Base-by-base conservation (phyloP, 2,888 invertebrate genomes). In the Drosophila borealis region DNA sequence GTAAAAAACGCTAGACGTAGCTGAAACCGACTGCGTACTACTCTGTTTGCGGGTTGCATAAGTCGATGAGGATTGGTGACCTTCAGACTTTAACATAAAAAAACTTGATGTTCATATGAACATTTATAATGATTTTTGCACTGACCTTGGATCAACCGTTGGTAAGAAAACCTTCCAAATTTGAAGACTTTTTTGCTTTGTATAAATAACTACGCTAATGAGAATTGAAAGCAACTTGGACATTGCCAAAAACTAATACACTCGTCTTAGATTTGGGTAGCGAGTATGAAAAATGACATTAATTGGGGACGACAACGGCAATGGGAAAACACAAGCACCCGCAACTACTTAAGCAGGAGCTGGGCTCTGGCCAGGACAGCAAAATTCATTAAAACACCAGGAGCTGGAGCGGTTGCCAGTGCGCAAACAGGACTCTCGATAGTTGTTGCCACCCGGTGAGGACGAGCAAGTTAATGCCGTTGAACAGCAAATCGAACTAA, bases 401-500 rank as follows among this genome's bases (percentile, higher is more conserved):
- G 39, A 19, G 55, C 53, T 33, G 48, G 34, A 11, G 49, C 21
- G 49, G 25, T 9, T 46, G 56, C 9, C 44, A 41, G 53, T 37
- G 46, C 14, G n/a, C 37, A 44, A 57, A 45, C 29, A 17, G 50
- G 59, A 54, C 61, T 11, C 57, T 51, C 57, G 57, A 14, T 71
- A 54, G 71, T 57, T 63, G 54, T 14, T 50, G 56, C 36, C 50
- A 61, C 53, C 70, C 13, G 42, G 42, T 25, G 49, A 50, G 73
- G 48, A 61, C 59, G 51, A 17, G 49, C 66, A 56, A 69, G 72
- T 77, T 88, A 87, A 85, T 87, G 88, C 74, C 89, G 63, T 81
- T 81, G 85, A 81, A 84, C 88, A 79, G 88, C 89, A 89, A 86
- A 86, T 86, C 86, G 86, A 86, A 89, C 89, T 89, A 82, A 86